These are phyloP conservation scores for Pyrrhosoma nymphula DNA, from an alignment of 2,888 invertebrate species.

Conservation along the genomic window DNA sequence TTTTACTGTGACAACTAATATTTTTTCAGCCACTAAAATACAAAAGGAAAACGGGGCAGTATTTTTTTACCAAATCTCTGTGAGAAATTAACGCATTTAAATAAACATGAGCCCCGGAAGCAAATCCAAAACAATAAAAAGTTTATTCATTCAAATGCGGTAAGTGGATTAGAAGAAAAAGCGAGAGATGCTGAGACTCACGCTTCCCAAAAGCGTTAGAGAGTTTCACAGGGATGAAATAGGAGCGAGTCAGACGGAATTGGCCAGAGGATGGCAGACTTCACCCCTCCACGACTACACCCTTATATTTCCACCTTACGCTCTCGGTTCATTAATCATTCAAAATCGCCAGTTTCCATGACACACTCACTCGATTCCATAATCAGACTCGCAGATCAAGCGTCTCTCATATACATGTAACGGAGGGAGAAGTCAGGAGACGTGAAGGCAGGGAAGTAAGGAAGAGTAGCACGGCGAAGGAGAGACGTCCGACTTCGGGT, in stretches of 20 bases:
- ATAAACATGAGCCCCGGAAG: neutral
- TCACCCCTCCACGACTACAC: neutral
- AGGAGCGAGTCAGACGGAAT: neutral
- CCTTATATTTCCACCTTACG: neutral
- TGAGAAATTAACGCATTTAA: neutral
- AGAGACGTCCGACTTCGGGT: neutral
- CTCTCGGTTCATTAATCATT: constrained; percentile 56
- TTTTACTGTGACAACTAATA: neutral
- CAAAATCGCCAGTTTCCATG: constrained; percentile 64
- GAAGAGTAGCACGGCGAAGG: neutral
- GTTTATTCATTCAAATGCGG: neutral
- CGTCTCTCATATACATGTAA: constrained; percentile 8
- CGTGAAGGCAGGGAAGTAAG: neutral
- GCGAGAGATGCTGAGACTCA: neutral
- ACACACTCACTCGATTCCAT: constrained; percentile 63
- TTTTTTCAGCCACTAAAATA: neutral
- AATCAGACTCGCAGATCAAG: constrained; percentile 61
- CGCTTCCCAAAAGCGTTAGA: neutral
- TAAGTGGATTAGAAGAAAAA: neutral
- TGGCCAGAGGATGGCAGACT: neutral
- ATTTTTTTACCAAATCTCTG: neutral
- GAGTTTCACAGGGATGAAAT: neutral
- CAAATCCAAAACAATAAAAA: neutral
- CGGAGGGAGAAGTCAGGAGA: constrained; percentile 18
- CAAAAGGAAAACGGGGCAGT: neutral